Conservation (phyloP, 2,113 vertebrate genomes). For the Sciurus niger region DNA sequence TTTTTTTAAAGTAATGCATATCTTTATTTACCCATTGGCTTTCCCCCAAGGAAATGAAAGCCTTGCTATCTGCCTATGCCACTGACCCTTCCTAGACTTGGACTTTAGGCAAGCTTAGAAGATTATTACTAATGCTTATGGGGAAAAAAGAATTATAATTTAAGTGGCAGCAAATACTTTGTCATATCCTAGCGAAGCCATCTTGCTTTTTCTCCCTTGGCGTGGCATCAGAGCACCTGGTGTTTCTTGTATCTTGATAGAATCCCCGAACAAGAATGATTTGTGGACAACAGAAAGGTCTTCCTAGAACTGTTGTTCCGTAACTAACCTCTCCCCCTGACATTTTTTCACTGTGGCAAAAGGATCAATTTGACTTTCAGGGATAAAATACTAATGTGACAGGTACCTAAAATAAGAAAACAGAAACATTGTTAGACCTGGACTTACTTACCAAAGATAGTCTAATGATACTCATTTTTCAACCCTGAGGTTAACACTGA, state of each 20-base stretch:
- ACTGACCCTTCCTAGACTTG: not conserved
- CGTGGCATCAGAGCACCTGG: not conserved
- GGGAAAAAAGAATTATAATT: not conserved
- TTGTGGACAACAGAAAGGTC: not conserved
- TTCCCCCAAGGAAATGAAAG: not conserved
- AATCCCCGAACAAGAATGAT: not conserved
- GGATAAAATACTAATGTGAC: conserved; percentile 33
- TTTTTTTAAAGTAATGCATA: not conserved
- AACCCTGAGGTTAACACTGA: not conserved
- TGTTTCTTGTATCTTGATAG: not conserved
- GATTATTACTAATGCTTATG: not conserved
- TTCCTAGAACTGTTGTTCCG: not conserved
- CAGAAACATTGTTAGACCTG: not conserved
- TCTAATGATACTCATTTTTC: conserved; percentile 9
- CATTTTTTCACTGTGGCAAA: conserved; percentile 17
- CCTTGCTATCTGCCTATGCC: not conserved
- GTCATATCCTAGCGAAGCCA: not conserved
- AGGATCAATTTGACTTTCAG: conserved; percentile 54
- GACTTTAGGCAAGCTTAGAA: not conserved
- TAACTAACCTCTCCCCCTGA: not conserved
- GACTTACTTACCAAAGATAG: conserved; percentile 43
- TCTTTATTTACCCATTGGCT: conserved; percentile 42
- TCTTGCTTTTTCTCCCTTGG: not conserved
- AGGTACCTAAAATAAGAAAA: not conserved
- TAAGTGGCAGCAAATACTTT: not conserved